A percentile compares a stretch with the other conserved stretches of the same genome.
Conservation (phyloP, 2,888 invertebrate species). For the Rhagonycha fulva region DNA sequence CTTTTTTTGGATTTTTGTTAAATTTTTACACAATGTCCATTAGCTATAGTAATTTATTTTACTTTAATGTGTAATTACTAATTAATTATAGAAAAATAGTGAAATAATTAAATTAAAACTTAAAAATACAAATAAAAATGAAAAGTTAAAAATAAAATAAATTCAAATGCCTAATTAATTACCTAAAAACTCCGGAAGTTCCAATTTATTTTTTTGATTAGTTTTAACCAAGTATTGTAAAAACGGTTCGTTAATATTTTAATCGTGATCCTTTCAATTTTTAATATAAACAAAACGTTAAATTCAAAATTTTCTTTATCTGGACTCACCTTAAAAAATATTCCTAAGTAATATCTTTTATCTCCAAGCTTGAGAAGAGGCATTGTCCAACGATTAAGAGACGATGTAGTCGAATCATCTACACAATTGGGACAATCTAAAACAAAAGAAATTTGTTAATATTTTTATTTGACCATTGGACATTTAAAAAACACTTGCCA, state of each 20-base stretch:
- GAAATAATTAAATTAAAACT: too few relatives aligned
- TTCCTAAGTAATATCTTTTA: conserved; percentile 88
- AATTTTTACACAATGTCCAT: too few relatives aligned
- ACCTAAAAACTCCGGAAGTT: too few relatives aligned
- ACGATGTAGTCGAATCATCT: conserved; percentile 65
- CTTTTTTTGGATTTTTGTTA: too few relatives aligned
- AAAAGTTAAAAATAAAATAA: too few relatives aligned
- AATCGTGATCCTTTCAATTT: not conserved
- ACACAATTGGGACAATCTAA: conserved; percentile 83
- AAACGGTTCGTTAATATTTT: not conserved
- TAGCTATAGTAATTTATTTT: too few relatives aligned
- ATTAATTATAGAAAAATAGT: too few relatives aligned
- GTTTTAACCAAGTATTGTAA: too few relatives aligned
- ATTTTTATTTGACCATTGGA: conserved; percentile 73
- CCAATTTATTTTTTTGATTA: too few relatives aligned
- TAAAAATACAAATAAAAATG: too few relatives aligned
- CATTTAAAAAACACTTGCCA: conserved; percentile 26
- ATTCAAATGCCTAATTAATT: too few relatives aligned
- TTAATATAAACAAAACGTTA: not conserved
- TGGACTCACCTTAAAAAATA: conserved; percentile 85
- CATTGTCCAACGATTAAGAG: conserved; percentile 86
- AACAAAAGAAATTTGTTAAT: not conserved
- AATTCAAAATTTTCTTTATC: not conserved
- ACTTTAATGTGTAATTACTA: too few relatives aligned
- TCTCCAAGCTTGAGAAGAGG: conserved; percentile 85